Base-by-base conservation (phyloP, 2,797 vertebrate genomes). In the Cynopterus sphinx region DNA sequence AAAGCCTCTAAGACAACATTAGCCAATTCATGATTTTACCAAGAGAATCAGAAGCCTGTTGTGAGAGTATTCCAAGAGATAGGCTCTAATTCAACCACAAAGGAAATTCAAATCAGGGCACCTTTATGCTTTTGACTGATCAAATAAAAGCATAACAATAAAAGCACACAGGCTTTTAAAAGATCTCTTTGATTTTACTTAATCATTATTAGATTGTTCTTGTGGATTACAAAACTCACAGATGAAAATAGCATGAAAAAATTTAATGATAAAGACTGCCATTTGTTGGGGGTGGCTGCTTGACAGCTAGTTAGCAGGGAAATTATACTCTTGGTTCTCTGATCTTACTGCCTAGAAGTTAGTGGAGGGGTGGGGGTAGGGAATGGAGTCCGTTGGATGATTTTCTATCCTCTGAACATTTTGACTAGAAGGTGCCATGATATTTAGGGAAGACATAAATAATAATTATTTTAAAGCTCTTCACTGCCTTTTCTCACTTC, bases 171-270 rank as follows among this genome's bases (percentile, higher is more conserved):
- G 59, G 28, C 43, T 82, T 95, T 96, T 59, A 51, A 55, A 91
- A 89, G 61, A 46, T 43, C 65, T 49, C 21, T 96, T 91, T 68
- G 70, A 87, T 87, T 95, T 95, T 91, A 55, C 77, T 88, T 92
- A 78, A 84, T 90, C 49, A 51, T 75, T 46, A 41, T 75, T 63
- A 59, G 17, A 4, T 92, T 79, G 24, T 83, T 68, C 49, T 89
- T 73, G 74, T n/a, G 43, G 67, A 74, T 86, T 86, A 81, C 26
- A 95, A 79, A 82, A 22, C n/a, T 77, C 49, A 51, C 17, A 86
- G 67, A 43, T 95, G 78, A 87, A 84, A 95, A 65, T 0, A 51
- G 22, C 49, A 13, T 77, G 53, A 87, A 88, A 79, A 77, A 70
- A 81, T 39, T 31, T 51, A 91, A 68, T 43, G 22, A 61, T 79